A percentile compares a stretch with the other conserved stretches of the same genome.
Conservation (phyloP, 2,797 vertebrate genomes). For the Phylloscopus collybita region DNA sequence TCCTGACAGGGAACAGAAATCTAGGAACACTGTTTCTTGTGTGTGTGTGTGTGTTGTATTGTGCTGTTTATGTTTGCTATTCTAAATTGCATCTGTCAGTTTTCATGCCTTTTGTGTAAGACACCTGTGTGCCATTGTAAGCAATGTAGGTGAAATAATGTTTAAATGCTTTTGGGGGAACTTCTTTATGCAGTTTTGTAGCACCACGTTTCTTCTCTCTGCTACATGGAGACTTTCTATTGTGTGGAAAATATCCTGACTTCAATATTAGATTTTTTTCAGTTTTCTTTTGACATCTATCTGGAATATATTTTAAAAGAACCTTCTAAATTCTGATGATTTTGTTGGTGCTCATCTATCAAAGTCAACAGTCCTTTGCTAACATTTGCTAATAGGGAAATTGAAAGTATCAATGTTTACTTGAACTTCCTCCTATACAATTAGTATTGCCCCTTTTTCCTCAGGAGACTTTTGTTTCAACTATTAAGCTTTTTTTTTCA, state of each 20-base stretch:
- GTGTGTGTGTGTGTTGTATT: accelerated
- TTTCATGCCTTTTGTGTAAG: background rate
- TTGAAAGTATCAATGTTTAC: background rate
- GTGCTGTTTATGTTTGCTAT: background rate
- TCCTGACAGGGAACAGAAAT: background rate
- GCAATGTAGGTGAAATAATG: background rate
- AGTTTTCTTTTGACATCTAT: background rate
- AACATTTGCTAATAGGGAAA: background rate
- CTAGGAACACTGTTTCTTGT: background rate
- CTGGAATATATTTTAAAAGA: background rate
- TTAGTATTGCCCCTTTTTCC: background rate
- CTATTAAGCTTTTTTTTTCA: background rate
- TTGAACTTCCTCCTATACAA: background rate
- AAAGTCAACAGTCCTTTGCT: background rate
- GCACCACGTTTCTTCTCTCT: background rate
- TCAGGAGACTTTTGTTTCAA: background rate
- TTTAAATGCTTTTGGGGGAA: background rate
- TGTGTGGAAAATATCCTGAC: background rate
- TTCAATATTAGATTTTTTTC: background rate
- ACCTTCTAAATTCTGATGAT: background rate
- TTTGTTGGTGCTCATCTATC: background rate
- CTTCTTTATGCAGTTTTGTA: background rate
- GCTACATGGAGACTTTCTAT: background rate
- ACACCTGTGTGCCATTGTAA: background rate
- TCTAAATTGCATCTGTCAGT: background rate